Percentiles rank a stretch among this genome's conserved stretches.
These are phyloP conservation scores for Iguana delicatissima DNA, from an alignment of 2,797 vertebrate species.

Conservation along the genomic window DNA sequence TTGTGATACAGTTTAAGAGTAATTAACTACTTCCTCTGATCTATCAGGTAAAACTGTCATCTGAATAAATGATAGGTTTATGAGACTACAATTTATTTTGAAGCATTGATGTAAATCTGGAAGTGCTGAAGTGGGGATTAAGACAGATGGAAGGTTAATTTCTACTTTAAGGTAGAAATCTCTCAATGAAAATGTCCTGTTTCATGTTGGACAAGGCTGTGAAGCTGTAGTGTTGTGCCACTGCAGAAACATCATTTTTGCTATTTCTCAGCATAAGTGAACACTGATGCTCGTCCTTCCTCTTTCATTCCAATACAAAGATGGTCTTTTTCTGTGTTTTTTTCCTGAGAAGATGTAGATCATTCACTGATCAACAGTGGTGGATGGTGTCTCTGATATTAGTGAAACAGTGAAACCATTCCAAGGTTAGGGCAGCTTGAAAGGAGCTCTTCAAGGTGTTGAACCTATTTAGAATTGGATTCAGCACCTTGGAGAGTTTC, in stretches of 20 bases:
- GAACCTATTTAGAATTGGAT: too few relatives aligned
- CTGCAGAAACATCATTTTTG: background rate
- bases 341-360: too few relatives aligned
- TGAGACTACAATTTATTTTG: background rate
- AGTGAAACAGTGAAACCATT: too few relatives aligned
- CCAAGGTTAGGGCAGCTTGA: too few relatives aligned
- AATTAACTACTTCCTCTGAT: conserved; percentile 9
- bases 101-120: background rate
- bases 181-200: background rate
- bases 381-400: too few relatives aligned
- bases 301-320: background rate
- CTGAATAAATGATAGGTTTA: conserved; percentile 14
- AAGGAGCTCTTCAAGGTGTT: too few relatives aligned
- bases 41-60: background rate
- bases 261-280: background rate
- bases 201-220: background rate
- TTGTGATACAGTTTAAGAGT: background rate
- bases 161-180: background rate
- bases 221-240: background rate
- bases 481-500: too few relatives aligned
- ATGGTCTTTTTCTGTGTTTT: background rate
- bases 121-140: background rate
- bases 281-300: too few relatives aligned
- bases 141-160: background rate
- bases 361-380: background rate